Evolutionary conservation across 2,888 invertebrate genomes (phyloP).

Genomic region (Drosophila sordidula): DNA sequence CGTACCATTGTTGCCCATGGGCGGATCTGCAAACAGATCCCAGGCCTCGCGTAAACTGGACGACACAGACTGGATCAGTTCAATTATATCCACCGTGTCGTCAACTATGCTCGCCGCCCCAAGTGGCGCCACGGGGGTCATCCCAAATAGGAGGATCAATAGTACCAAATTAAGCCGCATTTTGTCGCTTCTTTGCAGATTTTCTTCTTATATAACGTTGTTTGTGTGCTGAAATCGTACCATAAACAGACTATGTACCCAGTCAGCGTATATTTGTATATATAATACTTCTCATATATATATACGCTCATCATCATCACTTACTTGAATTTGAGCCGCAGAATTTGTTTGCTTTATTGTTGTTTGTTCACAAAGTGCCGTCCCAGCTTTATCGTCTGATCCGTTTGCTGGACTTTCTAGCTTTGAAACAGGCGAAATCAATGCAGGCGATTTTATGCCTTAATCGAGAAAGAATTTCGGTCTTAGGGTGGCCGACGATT

Average conservation of each 20-base stretch:
- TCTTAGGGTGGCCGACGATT: too few relatives aligned
- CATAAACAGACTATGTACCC: neutral
- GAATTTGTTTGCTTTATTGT: neutral
- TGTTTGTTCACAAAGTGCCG: neutral
- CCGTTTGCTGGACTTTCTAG: neutral
- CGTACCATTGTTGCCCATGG: constrained; percentile 4
- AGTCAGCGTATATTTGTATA: neutral
- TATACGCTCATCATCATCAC: neutral
- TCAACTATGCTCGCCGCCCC: neutral
- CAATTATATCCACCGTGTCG: constrained; percentile 21
- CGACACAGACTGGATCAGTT: constrained; percentile 25
- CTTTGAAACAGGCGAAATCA: neutral
- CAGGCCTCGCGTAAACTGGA: constrained; percentile 15
- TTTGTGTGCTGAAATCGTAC: constrained; percentile 6
- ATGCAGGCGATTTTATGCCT: neutral
- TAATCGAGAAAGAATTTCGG: neutral
- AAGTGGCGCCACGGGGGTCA: neutral
- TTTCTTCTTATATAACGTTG: neutral
- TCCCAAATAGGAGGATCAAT: constrained; percentile 3
- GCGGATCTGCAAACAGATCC: constrained; percentile 3
- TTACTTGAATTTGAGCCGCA: constrained; percentile 13
- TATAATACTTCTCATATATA: neutral
- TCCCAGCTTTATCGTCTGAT: constrained; percentile 1
- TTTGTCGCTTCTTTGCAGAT: neutral
- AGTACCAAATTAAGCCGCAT: constrained; percentile 18